Base-by-base conservation (phyloP, 2,888 invertebrate species). In the Polietes domitor region DNA sequence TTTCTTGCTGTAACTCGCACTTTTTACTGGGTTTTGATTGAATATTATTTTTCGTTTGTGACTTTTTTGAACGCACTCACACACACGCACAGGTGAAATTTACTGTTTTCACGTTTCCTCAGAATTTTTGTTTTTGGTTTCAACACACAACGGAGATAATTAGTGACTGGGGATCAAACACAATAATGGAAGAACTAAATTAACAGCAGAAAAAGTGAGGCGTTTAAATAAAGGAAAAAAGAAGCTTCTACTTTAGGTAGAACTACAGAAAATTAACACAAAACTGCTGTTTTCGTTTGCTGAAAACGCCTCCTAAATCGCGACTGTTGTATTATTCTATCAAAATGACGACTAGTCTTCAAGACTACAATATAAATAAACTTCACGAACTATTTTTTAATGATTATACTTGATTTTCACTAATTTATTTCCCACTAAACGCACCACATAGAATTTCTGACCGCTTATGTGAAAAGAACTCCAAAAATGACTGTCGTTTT, bases 401-500 rank as follows among this genome's bases (percentile, higher is more conserved):
- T 26, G 61, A 61, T 68, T 32, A 73, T n/a, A 28, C 28, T n/a
- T 3, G 2, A 28, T n/a, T 61, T 28, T n/a, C n/a, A 32, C 28
- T n/a, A 61, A 61, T 26, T 71, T 26, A 47, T 61, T 61, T 65
- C 41, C 73, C 17, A 37, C 50, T 77, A 61, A 47, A 75, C 55
- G 19, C 21, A 21, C 19, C 37, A 73, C 53, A 53, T 41, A 53
- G 53, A 80, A 63, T 41, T 17, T 47, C 71, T 3, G 50, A 28
- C 76, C 75, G 80, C 75, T 80, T 53, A 32, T 37, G 65, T 43
- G 68, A 76, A 41, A 80, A 81, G 73, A 84, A 81, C 78, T 83
- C 71, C 50, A 72, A 84, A 83, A 81, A 81, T 84, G 84, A 84
- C 84, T 84, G 84, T 84, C 84, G 84, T 70, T 81, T 84, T 83